Evolutionary conservation across 2,113 vertebrate genomes (phyloP), one percentile per base, ranked within the genome.

Genomic region (Miniopterus natalensis): DNA sequence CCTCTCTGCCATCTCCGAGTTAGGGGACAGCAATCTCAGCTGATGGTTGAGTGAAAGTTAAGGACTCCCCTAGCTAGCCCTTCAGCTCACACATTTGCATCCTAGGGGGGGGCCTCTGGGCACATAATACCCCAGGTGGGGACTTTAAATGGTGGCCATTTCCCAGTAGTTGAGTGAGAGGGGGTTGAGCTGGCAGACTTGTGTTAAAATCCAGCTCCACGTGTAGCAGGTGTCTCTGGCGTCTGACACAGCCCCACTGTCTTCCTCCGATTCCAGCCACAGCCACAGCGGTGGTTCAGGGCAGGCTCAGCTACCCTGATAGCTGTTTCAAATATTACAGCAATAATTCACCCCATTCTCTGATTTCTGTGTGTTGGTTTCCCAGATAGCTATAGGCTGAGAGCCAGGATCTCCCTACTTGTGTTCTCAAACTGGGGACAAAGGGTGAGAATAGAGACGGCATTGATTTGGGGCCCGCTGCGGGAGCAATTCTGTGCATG

Each of bases 111-210:
- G 2, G 8, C 36, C 9, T 21, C 29, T 23, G 40, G 63, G 66
- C 23, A 20, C 14, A 0, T 2, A 23, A 25, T 7, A 15, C 15
- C 20, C 31, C 61, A 27, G 1, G 0, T 2, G 23, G 15, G 6
- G 4, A 42, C 84, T 59, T 10, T 25, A 15, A 45, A 36, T 3
- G 31, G n/a, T 27, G 40, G 21, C 20, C 1, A 1, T n/a, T 59
- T 49, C 25, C 40, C 27, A 49, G 42, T n/a, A 14, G 25, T 17
- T 36, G 1, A 40, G 57, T 47, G 55, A 80, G 23, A 21, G 12
- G 42, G 27, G 29, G 45, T 36, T 49, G 55, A 63, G n/a, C 74
- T 47, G 61, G 73, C 45, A 47, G 36, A 47, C 29, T 31, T 45
- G 29, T 23, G 5, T 29, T 36, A 23, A 68, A 47, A 47, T 29